Conservation (phyloP, 2,888 invertebrate species). For the Trilocha varians region DNA sequence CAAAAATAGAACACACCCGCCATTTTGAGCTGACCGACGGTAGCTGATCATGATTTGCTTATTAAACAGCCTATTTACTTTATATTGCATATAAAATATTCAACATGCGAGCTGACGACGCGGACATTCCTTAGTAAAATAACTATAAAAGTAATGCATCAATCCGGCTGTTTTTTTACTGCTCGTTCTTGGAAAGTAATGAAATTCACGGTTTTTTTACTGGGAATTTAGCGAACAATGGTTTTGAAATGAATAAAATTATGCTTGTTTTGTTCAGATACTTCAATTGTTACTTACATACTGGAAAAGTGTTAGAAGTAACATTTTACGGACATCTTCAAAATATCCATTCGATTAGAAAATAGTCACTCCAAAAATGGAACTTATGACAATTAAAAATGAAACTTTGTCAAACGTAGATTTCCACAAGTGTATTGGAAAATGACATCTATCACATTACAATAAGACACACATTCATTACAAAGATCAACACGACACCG, state of each 20-base stretch:
- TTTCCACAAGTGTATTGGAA: too few species aligned
- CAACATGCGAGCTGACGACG: constrained; percentile 5
- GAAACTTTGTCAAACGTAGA: too few species aligned
- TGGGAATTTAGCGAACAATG: background rate
- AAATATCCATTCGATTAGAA: too few species aligned
- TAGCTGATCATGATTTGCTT: constrained; percentile 58
- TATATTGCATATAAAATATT: constrained; percentile 53
- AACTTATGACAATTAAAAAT: too few species aligned
- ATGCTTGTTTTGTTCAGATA: too few species aligned
- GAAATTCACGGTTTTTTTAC: constrained; percentile 6
- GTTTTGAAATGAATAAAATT: background rate
- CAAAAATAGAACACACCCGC: constrained; percentile 69
- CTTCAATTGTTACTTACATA: too few species aligned
- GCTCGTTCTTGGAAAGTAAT: constrained; percentile 17
- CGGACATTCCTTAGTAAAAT: constrained; percentile 30
- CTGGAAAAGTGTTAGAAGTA: too few species aligned
- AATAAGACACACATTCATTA: too few species aligned
- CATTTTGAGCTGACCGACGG: constrained; percentile 57
- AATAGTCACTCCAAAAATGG: too few species aligned
- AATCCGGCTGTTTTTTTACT: constrained; percentile 25
- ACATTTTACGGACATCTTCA: too few species aligned
- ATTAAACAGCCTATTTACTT: constrained; percentile 67
- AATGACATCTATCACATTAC: too few species aligned
- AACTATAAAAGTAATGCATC: constrained; percentile 29
- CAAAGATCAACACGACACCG: too few species aligned